Percentiles rank a stretch among this genome's conserved stretches.
Conservation (phyloP, 1,140 invertebrate species). For the Gonatopus flavifemur region DNA sequence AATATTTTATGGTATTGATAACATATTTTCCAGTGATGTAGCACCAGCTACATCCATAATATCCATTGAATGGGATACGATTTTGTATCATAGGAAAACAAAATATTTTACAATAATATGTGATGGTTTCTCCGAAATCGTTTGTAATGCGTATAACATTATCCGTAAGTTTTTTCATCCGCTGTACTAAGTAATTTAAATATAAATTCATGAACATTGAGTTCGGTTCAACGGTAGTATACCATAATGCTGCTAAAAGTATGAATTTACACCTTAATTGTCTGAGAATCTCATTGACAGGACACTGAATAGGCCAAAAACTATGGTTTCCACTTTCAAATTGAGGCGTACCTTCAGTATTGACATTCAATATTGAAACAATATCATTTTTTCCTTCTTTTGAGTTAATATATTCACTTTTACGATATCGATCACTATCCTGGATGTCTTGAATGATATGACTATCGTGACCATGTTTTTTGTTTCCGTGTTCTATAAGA, state of each 20-base stretch:
- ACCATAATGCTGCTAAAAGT: conserved; percentile 20
- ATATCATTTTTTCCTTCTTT: conserved; percentile 8
- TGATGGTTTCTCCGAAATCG: conserved; percentile 3
- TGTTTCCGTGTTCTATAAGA: neutral
- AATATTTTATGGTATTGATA: conserved; percentile 1
- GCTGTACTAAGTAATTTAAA: conserved; percentile 14
- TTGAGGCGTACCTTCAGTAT: conserved; percentile 21
- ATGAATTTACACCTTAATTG: conserved; percentile 21
- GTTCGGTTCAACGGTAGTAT: conserved; percentile 15
- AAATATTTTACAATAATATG: conserved; percentile 11
- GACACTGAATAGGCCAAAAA: conserved; percentile 20
- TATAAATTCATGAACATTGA: conserved; percentile 19
- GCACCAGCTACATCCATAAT: no score
- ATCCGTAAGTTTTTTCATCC: conserved; percentile 11
- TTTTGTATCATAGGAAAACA: conserved; percentile 19
- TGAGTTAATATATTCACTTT: conserved; percentile 8
- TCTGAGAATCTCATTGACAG: conserved; percentile 22
- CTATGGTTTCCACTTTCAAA: conserved; percentile 13
- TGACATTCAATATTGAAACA: conserved; percentile 21
- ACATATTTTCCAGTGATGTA: neutral
- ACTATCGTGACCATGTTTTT: neutral
- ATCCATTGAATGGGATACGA: conserved; percentile 15
- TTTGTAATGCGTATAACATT: conserved; percentile 12
- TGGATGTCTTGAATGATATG: conserved; percentile 15
- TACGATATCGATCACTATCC: conserved; percentile 16